Percentiles rank a stretch among this genome's conserved stretches.
phyloP scores from a whole-genome alignment of 1,140 invertebrate genomes.

The Argopecten irradians region DNA sequence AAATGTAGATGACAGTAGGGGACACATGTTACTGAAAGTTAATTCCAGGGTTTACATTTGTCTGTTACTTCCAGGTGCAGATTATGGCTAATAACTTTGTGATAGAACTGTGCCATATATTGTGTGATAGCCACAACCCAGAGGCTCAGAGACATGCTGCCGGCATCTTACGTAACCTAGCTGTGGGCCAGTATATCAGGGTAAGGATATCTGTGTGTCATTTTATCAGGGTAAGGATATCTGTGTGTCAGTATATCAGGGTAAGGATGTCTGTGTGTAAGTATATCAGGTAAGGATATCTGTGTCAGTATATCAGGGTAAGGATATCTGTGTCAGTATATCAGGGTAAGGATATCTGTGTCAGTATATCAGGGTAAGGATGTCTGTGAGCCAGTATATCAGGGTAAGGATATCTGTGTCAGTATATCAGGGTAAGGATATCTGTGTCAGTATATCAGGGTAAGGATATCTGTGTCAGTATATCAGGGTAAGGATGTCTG shows the following conservation, averaged over 20 bases:
- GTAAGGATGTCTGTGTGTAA: background rate
- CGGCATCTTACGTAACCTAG: conserved; percentile 66
- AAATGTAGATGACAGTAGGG: too few species aligned
- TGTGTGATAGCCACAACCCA: conserved; percentile 56
- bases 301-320: background rate
- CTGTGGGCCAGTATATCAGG: conserved; percentile 64
- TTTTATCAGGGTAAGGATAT: background rate
- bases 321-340: background rate
- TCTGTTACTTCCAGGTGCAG: conserved; percentile 45
- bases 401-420: background rate
- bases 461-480: background rate
- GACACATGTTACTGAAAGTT: too few species aligned
- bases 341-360: background rate
- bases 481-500: background rate
- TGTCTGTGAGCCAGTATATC: background rate
- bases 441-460: background rate
- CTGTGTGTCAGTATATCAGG: background rate
- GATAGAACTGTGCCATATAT: conserved; percentile 59
- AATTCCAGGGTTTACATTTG: too few species aligned
- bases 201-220: conserved; percentile 40
- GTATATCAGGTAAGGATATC: too few species aligned
- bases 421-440: background rate
- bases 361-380: background rate
- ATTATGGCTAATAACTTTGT: conserved; percentile 61
- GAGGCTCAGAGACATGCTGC: conserved; percentile 68